Conservation (phyloP, 2,888 invertebrate genomes). For the Drosophila cracens region DNA sequence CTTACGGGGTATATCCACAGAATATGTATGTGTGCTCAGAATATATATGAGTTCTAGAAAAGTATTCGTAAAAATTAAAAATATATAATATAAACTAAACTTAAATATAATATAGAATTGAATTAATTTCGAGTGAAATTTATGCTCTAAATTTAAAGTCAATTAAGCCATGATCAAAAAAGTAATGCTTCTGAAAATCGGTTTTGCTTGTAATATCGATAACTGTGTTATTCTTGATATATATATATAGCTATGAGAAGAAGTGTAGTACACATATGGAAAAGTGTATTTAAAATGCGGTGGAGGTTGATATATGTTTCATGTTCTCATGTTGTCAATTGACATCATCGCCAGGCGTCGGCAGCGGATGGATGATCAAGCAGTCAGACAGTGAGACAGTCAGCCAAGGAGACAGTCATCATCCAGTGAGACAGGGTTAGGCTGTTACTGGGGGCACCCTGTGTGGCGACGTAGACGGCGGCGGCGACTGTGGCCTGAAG, state of each 20-base stretch:
- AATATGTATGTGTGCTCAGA: neutral
- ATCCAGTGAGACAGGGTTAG: conserved; percentile 25
- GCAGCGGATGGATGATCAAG: conserved; percentile 46
- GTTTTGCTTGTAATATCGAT: neutral
- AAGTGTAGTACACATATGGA: neutral
- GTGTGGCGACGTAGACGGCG: conserved; percentile 24
- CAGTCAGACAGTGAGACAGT: conserved; percentile 30
- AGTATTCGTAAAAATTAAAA: neutral
- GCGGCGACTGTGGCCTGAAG: conserved; percentile 39
- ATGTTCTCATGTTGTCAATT: conserved; percentile 33
- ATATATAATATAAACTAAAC: neutral
- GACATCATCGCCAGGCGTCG: conserved; percentile 33
- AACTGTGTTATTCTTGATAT: neutral
- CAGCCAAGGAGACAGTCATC: conserved; percentile 15
- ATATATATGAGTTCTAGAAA: no score
- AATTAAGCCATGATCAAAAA: neutral
- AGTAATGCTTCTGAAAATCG: neutral
- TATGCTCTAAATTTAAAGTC: neutral
- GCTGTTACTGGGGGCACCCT: conserved; percentile 31
- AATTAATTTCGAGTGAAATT: neutral
- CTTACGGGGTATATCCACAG: neutral
- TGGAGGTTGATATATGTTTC: neutral
- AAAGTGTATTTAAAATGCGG: conserved; percentile 31
- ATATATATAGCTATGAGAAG: neutral
- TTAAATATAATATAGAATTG: neutral